Evolutionary conservation across 2,888 invertebrate species (phyloP).

Genomic region (Pseudococcus longispinus): DNA sequence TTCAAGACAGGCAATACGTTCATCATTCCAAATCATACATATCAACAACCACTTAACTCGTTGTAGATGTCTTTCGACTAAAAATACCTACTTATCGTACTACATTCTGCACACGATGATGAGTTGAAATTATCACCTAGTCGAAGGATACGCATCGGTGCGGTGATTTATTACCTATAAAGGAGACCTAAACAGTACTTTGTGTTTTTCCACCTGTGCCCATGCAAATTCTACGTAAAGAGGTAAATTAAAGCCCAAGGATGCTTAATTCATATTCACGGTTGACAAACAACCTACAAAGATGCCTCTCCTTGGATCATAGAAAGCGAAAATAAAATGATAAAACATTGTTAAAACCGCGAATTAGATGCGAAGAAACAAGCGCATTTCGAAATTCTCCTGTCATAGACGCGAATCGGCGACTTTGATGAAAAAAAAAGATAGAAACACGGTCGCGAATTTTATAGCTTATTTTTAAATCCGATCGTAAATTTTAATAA

Average conservation of each 20-base stretch:
- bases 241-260: slow-evolving; percentile 15
- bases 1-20: not conserved
- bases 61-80: no score
- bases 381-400: not conserved
- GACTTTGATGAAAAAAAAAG: not conserved
- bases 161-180: not conserved
- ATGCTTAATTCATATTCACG: not conserved
- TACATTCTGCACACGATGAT: not conserved
- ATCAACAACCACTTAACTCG: no score
- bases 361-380: not conserved
- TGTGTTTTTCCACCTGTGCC: not conserved
- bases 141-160: slow-evolving; percentile 20
- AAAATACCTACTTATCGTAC: not conserved
- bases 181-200: not conserved
- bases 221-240: not conserved
- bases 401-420: not conserved
- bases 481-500: not conserved
- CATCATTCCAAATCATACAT: not conserved
- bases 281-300: not conserved
- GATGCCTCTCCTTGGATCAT: not conserved
- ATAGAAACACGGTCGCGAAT: not conserved
- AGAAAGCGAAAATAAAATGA: not conserved
- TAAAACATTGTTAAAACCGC: not conserved
- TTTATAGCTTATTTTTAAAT: not conserved
- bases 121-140: not conserved